These are phyloP conservation scores for Hestina assimilis DNA, from an alignment of 1,140 invertebrate species.

Conservation along the genomic window DNA sequence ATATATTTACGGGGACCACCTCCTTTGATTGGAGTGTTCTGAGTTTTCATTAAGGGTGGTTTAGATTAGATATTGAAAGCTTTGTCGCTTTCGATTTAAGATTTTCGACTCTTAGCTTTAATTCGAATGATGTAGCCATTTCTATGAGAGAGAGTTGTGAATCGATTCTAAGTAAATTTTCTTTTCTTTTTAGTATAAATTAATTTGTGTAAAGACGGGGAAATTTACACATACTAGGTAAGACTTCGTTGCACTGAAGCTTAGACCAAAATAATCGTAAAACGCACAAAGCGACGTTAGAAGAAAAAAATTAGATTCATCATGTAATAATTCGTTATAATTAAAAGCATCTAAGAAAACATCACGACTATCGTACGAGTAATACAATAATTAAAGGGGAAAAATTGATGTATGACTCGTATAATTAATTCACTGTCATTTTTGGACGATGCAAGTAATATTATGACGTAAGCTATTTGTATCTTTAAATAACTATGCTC, in stretches of 20 bases:
- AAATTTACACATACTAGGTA: slow-evolving; percentile 71
- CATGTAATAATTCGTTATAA: slow-evolving; percentile 18
- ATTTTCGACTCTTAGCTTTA: slow-evolving; percentile 58
- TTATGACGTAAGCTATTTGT: slow-evolving; percentile 55
- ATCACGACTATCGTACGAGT: slow-evolving; percentile 39
- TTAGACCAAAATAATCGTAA: slow-evolving; percentile 61
- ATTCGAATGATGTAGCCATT: slow-evolving; percentile 47
- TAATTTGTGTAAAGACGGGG: slow-evolving; percentile 68
- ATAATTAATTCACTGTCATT: slow-evolving; percentile 38
- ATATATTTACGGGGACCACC: slow-evolving; percentile 64
- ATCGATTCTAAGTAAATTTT: slow-evolving; percentile 45
- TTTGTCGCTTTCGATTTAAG: slow-evolving; percentile 62
- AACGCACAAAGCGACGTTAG: slow-evolving; percentile 52
- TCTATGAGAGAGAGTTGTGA: slow-evolving; percentile 66
- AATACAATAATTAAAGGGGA: slow-evolving; percentile 67
- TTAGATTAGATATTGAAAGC: slow-evolving; percentile 44
- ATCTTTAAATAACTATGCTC: slow-evolving; percentile 66
- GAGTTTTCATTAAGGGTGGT: slow-evolving; percentile 49
- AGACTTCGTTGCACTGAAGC: slow-evolving; percentile 61
- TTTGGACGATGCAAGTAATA: slow-evolving; percentile 46
- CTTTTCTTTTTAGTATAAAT: slow-evolving; percentile 41
- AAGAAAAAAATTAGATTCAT: slow-evolving; percentile 32
- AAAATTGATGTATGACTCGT: slow-evolving; percentile 60
- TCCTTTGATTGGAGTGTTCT: slow-evolving; percentile 62
- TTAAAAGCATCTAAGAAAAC: slow-evolving; percentile 20